Percentiles rank a stretch among this genome's conserved stretches.
Conservation (phyloP, 2,888 invertebrate species). For the Chouioia cunea region DNA sequence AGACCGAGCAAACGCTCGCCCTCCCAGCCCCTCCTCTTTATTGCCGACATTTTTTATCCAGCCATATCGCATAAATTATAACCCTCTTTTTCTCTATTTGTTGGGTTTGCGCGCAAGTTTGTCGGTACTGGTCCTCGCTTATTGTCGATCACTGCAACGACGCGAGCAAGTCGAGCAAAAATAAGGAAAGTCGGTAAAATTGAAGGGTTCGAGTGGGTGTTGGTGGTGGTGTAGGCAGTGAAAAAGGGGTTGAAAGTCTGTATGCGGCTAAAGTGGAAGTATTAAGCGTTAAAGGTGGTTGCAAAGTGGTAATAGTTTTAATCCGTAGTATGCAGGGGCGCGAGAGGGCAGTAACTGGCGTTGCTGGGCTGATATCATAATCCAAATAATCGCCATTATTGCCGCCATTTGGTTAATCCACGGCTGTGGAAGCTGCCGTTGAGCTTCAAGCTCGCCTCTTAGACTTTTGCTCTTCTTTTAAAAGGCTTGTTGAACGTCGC, state of each 20-base stretch:
- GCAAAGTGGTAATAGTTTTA: conserved; percentile 65
- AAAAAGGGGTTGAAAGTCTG: conserved; percentile 61
- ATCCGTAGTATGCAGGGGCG: conserved; percentile 66
- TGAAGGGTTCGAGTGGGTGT: conserved; percentile 34
- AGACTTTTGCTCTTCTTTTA: background rate
- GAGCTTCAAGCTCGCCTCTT: background rate
- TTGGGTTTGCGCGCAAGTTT: too few relatives aligned
- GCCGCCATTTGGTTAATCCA: conserved; percentile 68
- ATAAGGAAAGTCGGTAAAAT: conserved; percentile 9
- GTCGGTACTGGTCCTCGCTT: too few relatives aligned
- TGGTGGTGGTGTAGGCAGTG: conserved; percentile 29
- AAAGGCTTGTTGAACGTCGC: background rate
- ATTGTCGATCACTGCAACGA: too few relatives aligned
- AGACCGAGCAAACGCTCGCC: conserved; percentile 28
- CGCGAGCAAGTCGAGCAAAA: background rate
- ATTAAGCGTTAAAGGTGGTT: conserved; percentile 43
- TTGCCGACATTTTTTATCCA: conserved; percentile 28
- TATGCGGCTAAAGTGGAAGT: conserved; percentile 65
- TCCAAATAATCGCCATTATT: conserved; percentile 69
- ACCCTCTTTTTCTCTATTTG: too few relatives aligned
- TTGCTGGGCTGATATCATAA: conserved; percentile 67
- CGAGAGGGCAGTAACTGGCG: conserved; percentile 55
- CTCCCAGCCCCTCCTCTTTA: background rate
- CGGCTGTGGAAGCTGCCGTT: conserved; percentile 31
- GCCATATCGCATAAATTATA: conserved; percentile 19